Evolutionary conservation across 1,140 invertebrate genomes (phyloP).

Genomic region (Solenopsis fugax): DNA sequence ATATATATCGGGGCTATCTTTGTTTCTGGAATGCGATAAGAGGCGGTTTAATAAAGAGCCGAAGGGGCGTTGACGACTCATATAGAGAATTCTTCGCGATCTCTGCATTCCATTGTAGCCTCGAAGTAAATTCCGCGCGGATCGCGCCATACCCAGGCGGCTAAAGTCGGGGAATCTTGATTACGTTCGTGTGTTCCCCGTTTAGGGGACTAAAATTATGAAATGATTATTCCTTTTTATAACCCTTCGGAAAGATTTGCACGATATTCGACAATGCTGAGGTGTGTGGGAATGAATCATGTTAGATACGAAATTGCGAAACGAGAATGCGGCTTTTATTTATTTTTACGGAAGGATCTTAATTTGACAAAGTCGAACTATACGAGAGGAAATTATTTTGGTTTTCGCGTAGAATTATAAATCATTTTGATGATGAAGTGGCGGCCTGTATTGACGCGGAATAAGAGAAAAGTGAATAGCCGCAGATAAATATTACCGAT

Average conservation of each 20-base stretch:
- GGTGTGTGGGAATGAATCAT: too few relatives aligned
- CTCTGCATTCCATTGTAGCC: conserved; percentile 77
- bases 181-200: conserved; percentile 27
- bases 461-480: conserved; percentile 4
- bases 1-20: conserved; percentile 28
- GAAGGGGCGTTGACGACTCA: conserved; percentile 75
- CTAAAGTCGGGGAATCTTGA: conserved; percentile 43
- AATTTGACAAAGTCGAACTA: not conserved
- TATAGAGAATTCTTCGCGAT: conserved; percentile 83
- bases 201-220: conserved; percentile 19
- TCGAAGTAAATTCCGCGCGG: conserved; percentile 77
- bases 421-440: not conserved
- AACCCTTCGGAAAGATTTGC: not conserved
- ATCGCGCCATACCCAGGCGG: conserved; percentile 34
- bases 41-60: conserved; percentile 84
- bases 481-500: not conserved
- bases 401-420: not conserved
- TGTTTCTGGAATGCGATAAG: conserved; percentile 73
- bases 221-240: not conserved
- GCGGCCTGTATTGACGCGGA: not conserved
- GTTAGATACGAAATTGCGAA: not conserved
- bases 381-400: not conserved
- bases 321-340: not conserved
- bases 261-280: not conserved
- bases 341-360: not conserved